phyloP scores from a whole-genome alignment of 1,140 invertebrate species.

The Zaprionus davidi region DNA sequence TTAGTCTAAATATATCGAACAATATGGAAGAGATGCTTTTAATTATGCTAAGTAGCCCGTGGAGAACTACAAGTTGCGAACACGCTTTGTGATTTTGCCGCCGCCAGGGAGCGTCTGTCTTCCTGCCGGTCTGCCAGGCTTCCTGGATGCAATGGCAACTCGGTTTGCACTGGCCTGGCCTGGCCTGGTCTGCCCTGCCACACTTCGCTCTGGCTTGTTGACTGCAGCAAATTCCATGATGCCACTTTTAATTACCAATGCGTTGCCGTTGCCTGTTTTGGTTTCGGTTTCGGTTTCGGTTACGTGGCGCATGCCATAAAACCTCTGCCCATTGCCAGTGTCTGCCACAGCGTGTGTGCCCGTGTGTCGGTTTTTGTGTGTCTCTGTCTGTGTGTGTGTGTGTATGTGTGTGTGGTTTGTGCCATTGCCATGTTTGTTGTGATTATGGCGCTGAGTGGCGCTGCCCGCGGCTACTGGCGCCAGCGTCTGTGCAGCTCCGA shows the following conservation, averaged over 20 bases:
- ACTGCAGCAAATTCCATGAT: slow-evolving; percentile 51
- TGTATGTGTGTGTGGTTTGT: slow-evolving; percentile 41
- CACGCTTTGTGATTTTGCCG: slow-evolving; percentile 17
- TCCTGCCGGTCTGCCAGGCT: background rate
- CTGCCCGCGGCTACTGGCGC: slow-evolving; percentile 59
- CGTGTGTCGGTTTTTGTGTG: slow-evolving; percentile 14
- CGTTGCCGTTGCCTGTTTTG: slow-evolving; percentile 58
- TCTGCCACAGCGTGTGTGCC: slow-evolving; percentile 14
- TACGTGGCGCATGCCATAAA: slow-evolving; percentile 76
- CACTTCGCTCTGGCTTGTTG: slow-evolving; percentile 1
- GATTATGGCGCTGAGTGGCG: slow-evolving; percentile 70
- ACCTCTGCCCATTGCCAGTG: slow-evolving; percentile 57
- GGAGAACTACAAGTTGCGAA: background rate
- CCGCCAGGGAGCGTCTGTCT: background rate
- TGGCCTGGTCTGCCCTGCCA: background rate
- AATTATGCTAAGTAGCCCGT: background rate
- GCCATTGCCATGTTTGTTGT: slow-evolving; percentile 54
- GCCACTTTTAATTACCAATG: slow-evolving; percentile 66
- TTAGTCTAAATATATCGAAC: background rate
- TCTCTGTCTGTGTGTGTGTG: slow-evolving; percentile 9
- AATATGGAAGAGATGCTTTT: background rate
- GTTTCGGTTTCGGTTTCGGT: slow-evolving; percentile 54
- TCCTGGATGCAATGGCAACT: background rate
- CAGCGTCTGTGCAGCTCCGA: slow-evolving; percentile 58
- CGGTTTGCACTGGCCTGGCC: background rate